Evolutionary conservation across 37 sponge, comb jelly and placozoan species (phyloP).

Genomic region (Spongia lamella): DNA sequence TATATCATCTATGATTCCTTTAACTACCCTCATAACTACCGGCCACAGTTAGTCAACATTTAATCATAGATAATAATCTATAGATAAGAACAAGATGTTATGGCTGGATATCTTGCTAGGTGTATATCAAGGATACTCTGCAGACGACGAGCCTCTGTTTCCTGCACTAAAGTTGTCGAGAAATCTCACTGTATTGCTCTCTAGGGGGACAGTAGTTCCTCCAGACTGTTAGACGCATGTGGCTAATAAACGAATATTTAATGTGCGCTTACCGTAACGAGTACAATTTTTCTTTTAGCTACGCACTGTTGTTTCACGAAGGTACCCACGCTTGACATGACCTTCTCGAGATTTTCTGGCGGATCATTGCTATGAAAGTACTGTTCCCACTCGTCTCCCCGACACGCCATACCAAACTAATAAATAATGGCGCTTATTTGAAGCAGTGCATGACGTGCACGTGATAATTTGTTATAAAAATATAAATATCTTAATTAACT

Average conservation of each 20-base stretch:
- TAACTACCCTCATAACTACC: too few relatives aligned
- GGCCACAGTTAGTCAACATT: background rate
- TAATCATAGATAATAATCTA: too few relatives aligned
- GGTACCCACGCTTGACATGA: background rate
- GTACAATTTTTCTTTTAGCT: constrained; percentile 7
- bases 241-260: background rate
- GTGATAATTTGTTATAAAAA: too few relatives aligned
- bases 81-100: too few relatives aligned
- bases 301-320: constrained; percentile 13
- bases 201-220: constrained; percentile 96
- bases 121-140: constrained; percentile 76
- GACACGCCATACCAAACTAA: too few relatives aligned
- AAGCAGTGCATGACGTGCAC: too few relatives aligned
- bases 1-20: too few relatives aligned
- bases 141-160: constrained; percentile 79
- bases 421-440: too few relatives aligned
- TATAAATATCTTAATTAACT: too few relatives aligned
- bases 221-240: constrained; percentile 66
- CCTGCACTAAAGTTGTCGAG: constrained; percentile 98
- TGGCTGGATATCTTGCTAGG: too few relatives aligned
- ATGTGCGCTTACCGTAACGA: constrained; percentile 40
- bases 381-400: too few relatives aligned
- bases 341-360: constrained; percentile 18
- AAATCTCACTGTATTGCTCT: constrained; percentile 92
- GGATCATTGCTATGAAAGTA: background rate